Evolutionary conservation across 2,888 invertebrate species (phyloP), one percentile per base, ranked within the genome.

Genomic region (Nycteola revayana): DNA sequence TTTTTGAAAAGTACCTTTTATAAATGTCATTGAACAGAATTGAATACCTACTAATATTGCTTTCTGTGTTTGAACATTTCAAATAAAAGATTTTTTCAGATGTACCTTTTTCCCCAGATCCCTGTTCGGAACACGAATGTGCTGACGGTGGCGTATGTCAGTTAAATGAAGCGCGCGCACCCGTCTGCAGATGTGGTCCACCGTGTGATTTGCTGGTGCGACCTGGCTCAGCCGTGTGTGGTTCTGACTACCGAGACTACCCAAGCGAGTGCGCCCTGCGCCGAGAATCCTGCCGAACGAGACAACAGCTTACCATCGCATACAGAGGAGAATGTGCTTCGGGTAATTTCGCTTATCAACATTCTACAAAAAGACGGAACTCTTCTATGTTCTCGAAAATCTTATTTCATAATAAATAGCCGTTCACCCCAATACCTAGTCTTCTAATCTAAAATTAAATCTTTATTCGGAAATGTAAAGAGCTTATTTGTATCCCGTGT

Each of bases 321-420:
- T 95, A 95, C 82, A 90, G 93, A 48, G 96, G 96, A 45, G 93
- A 94, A 72, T 97, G 97, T 80, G 92, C 92, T 63, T 93, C 94
- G 73, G 95, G 95, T 95, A 77, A 74, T 57, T 46, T 29, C 26
- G 10, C 7, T 35, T 33, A 27, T 28, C 22, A 10, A 22, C 27
- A 32, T 8, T 10, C n/a, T 11, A 45, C 10, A 27, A 36, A 18
- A 9, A 20, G 9, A 25, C 31, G 18, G 7, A 27, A 28, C 24
- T 35, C 3, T 17, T 21, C n/a, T 35, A 27, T 10, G 9, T 25
- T 34, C 25, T 26, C 25, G 5, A 36, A 32, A n/a, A 25, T 25
- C 28, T 36, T 17, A 40, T 55, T 43, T 47, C 32, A 42, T 32
- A 44, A 35, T 45, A 32, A 47, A 42, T 39, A 42, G 28, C 24